Conservation (phyloP, 2,888 invertebrate genomes). For the Noctua pronuba region DNA sequence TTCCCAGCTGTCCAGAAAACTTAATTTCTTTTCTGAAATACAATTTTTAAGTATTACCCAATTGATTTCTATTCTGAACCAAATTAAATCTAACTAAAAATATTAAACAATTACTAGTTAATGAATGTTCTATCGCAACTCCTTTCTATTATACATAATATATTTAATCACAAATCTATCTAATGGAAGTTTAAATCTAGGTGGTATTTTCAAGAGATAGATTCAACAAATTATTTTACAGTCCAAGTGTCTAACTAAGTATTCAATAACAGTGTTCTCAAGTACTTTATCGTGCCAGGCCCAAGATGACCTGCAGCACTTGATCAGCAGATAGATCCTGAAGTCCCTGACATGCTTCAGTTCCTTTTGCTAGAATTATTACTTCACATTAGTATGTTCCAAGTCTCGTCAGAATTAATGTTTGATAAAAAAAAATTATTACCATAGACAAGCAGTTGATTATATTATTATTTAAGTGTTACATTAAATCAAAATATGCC, state of each 20-base stretch:
- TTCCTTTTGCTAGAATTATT: constrained; percentile 77
- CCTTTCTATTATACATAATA: neutral
- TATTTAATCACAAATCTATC: neutral
- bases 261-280: neutral
- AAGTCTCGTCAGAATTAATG: neutral
- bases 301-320: constrained; percentile 70
- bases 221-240: neutral
- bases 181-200: constrained; percentile 2
- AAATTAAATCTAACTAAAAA: neutral
- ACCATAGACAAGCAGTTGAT: neutral
- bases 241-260: neutral
- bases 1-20: neutral
- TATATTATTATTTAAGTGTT: neutral
- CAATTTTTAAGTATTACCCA: too few relatives aligned
- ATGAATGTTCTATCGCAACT: neutral
- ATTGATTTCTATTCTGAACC: neutral
- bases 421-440: neutral
- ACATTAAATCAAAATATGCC: neutral
- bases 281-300: constrained; percentile 65
- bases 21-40: neutral
- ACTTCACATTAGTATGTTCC: constrained; percentile 3
- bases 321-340: constrained; percentile 66
- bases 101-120: neutral
- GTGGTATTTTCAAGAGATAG: neutral
- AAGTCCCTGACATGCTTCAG: constrained; percentile 73